Conservation (phyloP, 2,113 vertebrate genomes). For the Rhinichthys klamathensis region DNA sequence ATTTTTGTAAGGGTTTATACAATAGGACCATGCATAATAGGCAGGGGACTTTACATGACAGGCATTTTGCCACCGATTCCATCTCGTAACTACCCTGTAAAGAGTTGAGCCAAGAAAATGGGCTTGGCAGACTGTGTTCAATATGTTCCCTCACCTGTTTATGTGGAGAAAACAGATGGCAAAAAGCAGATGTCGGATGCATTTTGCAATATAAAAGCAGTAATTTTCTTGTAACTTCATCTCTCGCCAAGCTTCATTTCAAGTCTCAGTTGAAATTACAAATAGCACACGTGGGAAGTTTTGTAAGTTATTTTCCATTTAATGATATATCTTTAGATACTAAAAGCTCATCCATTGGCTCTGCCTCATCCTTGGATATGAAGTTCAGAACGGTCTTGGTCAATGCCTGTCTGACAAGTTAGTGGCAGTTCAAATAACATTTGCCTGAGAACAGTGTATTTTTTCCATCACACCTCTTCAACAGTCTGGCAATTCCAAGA, state of each 20-base stretch:
- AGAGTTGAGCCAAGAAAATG: slow-evolving; percentile 35
- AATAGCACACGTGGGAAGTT: slow-evolving; percentile 10
- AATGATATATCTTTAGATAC: slow-evolving; percentile 32
- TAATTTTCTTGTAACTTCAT: slow-evolving; percentile 46
- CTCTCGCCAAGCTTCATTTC: slow-evolving; percentile 25
- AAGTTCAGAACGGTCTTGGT: slow-evolving; percentile 22
- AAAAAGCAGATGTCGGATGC: slow-evolving; percentile 47
- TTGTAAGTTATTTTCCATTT: slow-evolving; percentile 23
- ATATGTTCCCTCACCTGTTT: slow-evolving; percentile 56
- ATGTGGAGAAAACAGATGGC: slow-evolving; percentile 46
- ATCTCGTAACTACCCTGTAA: slow-evolving; percentile 9
- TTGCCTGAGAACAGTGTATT: slow-evolving; percentile 42
- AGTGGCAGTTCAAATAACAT: slow-evolving; percentile 63
- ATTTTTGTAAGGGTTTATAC: neutral
- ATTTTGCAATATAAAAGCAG: slow-evolving; percentile 41
- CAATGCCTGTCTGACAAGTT: slow-evolving; percentile 60
- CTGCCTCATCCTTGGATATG: slow-evolving; percentile 22
- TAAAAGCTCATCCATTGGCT: neutral
- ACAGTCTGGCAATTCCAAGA: slow-evolving; percentile 40
- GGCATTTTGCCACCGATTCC: slow-evolving; percentile 13
- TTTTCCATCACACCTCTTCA: slow-evolving; percentile 48
- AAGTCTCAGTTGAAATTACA: slow-evolving; percentile 9
- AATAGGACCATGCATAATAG: neutral
- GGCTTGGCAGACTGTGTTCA: slow-evolving; percentile 42
- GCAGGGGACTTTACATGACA: slow-evolving; percentile 1